These are phyloP conservation scores for Oscheius sp. DNA, from an alignment of 2,888 invertebrate genomes.

Conservation along the genomic window DNA sequence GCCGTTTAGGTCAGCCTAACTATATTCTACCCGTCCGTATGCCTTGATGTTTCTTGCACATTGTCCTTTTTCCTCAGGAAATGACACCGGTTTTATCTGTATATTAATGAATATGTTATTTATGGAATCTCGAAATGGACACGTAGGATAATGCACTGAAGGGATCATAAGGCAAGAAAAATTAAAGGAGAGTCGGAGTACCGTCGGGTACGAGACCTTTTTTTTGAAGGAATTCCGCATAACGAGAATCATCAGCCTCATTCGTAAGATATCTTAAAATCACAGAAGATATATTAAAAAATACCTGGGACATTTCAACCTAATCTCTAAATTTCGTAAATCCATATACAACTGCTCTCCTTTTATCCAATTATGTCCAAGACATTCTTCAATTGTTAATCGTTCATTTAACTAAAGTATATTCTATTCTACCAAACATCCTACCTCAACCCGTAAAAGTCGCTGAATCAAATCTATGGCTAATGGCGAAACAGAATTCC, in stretches of 20 bases:
- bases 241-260: conserved; percentile 46
- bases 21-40: conserved; percentile 17
- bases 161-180: not conserved
- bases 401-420: conserved; percentile 65
- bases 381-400: conserved; percentile 66
- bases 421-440: not conserved
- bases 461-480: conserved; percentile 97
- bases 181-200: conserved; percentile 13
- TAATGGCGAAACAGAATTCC: conserved; percentile 92
- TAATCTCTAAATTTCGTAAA: conserved; percentile 58
- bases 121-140: too few relatives aligned
- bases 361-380: conserved; percentile 66
- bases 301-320: conserved; percentile 50
- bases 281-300: not conserved
- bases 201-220: conserved; percentile 20
- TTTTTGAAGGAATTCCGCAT: conserved; percentile 37
- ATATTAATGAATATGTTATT: not conserved
- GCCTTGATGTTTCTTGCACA: not conserved
- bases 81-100: conserved; percentile 7
- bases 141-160: too few relatives aligned
- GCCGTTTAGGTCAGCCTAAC: conserved; percentile 21
- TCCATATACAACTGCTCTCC: conserved; percentile 64
- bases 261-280: conserved; percentile 53
- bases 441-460: conserved; percentile 83
- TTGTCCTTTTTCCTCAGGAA: not conserved